These are phyloP conservation scores for Antigone vipio DNA, from an alignment of 2,113 vertebrate genomes.

Conservation along the genomic window DNA sequence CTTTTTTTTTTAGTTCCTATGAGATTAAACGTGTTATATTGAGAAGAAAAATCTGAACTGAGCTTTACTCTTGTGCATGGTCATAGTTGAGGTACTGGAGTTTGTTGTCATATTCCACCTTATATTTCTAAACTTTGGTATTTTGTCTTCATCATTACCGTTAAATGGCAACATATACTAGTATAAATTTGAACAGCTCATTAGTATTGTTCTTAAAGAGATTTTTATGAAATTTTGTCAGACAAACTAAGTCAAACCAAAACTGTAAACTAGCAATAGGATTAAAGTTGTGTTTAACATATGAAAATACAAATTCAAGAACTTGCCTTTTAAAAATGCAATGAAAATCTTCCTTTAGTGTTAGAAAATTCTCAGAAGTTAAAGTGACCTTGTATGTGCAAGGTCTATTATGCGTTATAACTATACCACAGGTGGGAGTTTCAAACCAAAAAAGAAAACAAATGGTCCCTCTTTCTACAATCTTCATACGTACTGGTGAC, in stretches of 20 bases:
- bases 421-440: background rate
- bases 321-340: background rate
- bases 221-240: background rate
- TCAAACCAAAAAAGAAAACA: background rate
- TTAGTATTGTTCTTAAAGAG: background rate
- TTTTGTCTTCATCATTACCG: background rate
- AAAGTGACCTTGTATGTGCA: background rate
- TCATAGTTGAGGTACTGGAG: background rate
- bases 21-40: background rate
- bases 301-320: background rate
- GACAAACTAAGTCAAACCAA: background rate
- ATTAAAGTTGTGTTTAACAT: background rate
- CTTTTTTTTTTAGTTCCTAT: background rate
- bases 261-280: background rate
- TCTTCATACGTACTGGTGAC: background rate
- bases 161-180: background rate
- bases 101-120: background rate
- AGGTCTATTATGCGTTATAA: background rate
- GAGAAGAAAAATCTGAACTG: too few species aligned
- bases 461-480: background rate
- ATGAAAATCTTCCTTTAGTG: background rate
- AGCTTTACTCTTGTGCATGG: background rate
- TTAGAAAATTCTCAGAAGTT: background rate
- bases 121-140: background rate
- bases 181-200: background rate